phyloP scores from a whole-genome alignment of 2,797 vertebrate genomes.

The Malacoctenus gilli region DNA sequence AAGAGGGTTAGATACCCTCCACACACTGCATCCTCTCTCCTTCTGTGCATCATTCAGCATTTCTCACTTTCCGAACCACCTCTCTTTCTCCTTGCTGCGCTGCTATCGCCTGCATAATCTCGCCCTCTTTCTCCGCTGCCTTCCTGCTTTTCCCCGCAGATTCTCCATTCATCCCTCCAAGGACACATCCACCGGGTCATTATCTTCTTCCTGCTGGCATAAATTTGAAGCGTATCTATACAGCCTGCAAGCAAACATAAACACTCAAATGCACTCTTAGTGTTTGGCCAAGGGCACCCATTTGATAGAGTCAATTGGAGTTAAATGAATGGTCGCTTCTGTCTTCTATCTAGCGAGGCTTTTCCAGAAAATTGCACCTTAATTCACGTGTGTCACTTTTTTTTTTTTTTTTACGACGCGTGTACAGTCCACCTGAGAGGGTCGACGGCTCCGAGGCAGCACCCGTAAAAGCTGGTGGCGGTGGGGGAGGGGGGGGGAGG shows the following conservation, averaged over 20 bases:
- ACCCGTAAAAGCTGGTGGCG: conserved; percentile 27
- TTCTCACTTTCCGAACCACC: conserved; percentile 17
- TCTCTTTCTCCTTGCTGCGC: conserved; percentile 16
- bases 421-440: conserved; percentile 24
- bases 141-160: conserved; percentile 33
- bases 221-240: conserved; percentile 42
- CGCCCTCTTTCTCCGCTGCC: conserved; percentile 29
- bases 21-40: conserved; percentile 1
- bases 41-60: conserved; percentile 23
- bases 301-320: conserved; percentile 41
- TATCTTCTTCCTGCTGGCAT: conserved; percentile 50
- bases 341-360: not conserved
- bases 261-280: conserved; percentile 5
- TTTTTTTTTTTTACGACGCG: not conserved
- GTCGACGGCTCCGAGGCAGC: conserved; percentile 9
- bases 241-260: conserved; percentile 28
- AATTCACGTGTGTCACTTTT: conserved; percentile 25
- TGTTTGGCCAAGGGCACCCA: conserved; percentile 17
- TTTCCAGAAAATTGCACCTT: conserved; percentile 1
- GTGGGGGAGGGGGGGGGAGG: conserved; percentile 24
- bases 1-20: conserved; percentile 8
- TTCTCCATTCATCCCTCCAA: conserved; percentile 52
- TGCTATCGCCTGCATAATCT: conserved; percentile 49
- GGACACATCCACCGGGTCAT: conserved; percentile 57
- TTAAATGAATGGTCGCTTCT: conserved; percentile 23